Evolutionary conservation across 2,888 invertebrate genomes (phyloP).

Genomic region (Lithosia quadra): DNA sequence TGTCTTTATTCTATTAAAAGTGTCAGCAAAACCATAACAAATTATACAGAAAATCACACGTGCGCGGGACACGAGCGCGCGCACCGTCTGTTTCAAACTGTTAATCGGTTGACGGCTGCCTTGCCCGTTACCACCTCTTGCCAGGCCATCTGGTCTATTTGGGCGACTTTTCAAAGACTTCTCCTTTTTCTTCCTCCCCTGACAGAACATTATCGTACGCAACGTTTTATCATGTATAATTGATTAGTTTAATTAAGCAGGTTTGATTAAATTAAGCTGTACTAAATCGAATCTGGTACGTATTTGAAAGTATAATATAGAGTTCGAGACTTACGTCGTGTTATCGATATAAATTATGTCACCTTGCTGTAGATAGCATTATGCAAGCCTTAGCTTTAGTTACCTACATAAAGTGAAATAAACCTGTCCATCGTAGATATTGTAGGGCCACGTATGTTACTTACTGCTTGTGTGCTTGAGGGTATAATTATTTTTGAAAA

Average conservation of each 20-base stretch:
- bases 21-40: not conserved
- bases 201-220: not conserved
- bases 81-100: not conserved
- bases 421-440: conserved; percentile 29
- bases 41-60: not conserved
- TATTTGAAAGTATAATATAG: conserved; percentile 14
- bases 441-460: conserved; percentile 22
- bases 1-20: no score
- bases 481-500: not conserved
- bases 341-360: conserved; percentile 63
- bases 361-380: conserved; percentile 54
- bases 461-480: conserved; percentile 13
- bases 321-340: conserved; percentile 24
- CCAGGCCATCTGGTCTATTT: not conserved
- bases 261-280: not conserved
- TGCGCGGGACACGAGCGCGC: not conserved
- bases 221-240: not conserved
- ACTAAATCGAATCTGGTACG: conserved; percentile 8
- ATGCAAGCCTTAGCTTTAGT: conserved; percentile 59
- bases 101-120: not conserved
- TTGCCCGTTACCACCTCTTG: not conserved
- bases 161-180: not conserved
- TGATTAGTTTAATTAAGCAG: not conserved
- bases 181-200: not conserved
- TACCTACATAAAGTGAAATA: conserved; percentile 64